Evolutionary conservation across 2,797 vertebrate genomes (phyloP).

Genomic region (Zonotrichia albicollis): DNA sequence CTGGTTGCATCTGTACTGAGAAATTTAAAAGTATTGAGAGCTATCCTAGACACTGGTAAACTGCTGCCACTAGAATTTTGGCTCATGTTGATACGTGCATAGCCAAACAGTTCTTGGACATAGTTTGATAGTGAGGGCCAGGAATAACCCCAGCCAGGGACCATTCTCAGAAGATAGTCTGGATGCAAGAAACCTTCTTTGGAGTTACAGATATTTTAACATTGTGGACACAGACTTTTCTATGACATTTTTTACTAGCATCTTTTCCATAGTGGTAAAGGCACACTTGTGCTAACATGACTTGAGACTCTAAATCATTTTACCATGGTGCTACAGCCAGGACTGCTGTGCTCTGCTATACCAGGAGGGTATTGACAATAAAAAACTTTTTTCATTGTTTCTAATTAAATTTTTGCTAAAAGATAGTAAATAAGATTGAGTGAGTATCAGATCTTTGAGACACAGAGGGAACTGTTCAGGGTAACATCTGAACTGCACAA

Average conservation of each 20-base stretch:
- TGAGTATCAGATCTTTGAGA: background rate
- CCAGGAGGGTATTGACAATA: background rate
- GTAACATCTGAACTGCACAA: background rate
- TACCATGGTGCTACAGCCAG: background rate
- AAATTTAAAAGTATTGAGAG: background rate
- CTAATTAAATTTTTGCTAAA: background rate
- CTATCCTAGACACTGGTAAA: background rate
- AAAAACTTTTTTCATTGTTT: background rate
- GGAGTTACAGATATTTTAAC: background rate
- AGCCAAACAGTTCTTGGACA: background rate
- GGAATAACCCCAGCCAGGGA: background rate
- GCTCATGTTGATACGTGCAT: background rate
- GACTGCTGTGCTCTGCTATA: background rate
- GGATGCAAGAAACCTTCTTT: background rate
- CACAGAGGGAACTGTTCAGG: background rate
- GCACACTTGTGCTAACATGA: background rate
- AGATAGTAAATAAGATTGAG: background rate
- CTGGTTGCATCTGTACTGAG: background rate
- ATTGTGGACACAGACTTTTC: background rate
- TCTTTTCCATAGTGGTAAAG: background rate
- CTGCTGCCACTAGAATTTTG: background rate
- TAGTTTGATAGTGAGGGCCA: background rate
- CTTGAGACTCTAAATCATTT: background rate
- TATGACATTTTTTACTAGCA: accelerated
- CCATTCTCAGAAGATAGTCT: background rate